phyloP scores from a whole-genome alignment of 2,113 vertebrate species.

The Strix aluco region DNA sequence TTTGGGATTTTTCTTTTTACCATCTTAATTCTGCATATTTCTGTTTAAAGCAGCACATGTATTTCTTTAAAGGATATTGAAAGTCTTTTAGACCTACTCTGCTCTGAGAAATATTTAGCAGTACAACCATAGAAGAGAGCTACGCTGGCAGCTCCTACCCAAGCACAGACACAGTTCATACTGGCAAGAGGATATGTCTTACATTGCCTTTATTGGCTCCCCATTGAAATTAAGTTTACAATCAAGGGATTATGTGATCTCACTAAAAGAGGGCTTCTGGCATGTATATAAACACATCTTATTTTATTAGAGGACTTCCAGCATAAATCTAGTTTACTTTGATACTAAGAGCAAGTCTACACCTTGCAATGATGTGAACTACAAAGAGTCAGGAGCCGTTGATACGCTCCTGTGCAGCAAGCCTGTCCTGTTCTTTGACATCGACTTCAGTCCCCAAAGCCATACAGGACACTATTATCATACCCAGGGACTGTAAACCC shows the following conservation, averaged over 20 bases:
- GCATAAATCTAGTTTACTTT: background rate
- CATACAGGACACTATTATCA: background rate
- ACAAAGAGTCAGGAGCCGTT: background rate
- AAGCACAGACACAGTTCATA: background rate
- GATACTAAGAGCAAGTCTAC: background rate
- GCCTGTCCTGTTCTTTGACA: background rate
- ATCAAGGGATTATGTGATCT: background rate
- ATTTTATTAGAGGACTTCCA: background rate
- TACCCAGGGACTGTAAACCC: background rate
- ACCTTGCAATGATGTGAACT: background rate
- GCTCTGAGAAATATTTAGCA: background rate
- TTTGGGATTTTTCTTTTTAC: background rate
- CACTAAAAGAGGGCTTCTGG: background rate
- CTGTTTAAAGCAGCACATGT: background rate
- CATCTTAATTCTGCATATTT: background rate
- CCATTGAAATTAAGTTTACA: background rate
- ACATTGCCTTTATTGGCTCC: background rate
- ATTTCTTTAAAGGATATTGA: background rate
- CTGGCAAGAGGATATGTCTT: background rate
- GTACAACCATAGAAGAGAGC: background rate
- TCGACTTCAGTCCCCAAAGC: background rate
- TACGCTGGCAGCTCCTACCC: background rate
- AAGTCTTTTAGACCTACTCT: background rate
- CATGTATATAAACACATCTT: background rate
- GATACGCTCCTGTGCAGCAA: background rate